Percentiles rank a stretch among this genome's conserved stretches.
Conservation (phyloP, 2,888 invertebrate species). For the Laspeyria flexula region DNA sequence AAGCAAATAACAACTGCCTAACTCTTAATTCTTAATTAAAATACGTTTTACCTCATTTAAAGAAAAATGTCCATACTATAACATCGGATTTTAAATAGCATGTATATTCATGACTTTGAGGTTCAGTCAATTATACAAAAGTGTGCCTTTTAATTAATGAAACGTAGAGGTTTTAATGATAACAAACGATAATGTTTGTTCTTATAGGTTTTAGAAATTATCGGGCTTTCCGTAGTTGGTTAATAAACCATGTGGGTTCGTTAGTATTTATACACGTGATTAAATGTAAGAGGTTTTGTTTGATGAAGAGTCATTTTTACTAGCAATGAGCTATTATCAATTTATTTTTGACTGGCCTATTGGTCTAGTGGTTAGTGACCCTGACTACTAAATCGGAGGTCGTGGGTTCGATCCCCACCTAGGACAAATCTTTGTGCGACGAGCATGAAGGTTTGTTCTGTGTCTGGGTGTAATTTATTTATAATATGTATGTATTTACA, state of each 20-base stretch:
- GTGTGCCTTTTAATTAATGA: conserved; percentile 41
- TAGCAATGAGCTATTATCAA: too few species aligned
- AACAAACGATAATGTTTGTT: conserved; percentile 39
- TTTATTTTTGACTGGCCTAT: too few species aligned
- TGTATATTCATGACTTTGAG: conserved; percentile 39
- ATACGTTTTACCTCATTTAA: conserved; percentile 14
- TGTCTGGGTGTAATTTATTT: too few species aligned
- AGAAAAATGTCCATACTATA: conserved; percentile 15
- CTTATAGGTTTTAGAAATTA: conserved; percentile 13
- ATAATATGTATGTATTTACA: too few species aligned
- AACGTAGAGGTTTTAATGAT: conserved; percentile 35
- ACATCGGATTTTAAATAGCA: conserved; percentile 7
- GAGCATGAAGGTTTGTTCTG: too few species aligned
- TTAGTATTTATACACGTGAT: neutral
- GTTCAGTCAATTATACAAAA: conserved; percentile 34
- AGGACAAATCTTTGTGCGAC: too few species aligned
- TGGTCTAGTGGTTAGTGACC: too few species aligned
- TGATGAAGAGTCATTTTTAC: neutral
- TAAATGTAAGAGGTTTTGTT: neutral
- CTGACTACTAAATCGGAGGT: too few species aligned
- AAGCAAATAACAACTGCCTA: neutral
- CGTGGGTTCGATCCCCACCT: too few species aligned
- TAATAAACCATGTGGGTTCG: neutral
- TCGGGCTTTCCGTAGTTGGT: neutral
- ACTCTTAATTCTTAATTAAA: conserved; percentile 27